Conservation (phyloP, 30 jellyfish, hydroid and myxozoan genomes). For the Aurelia coerulea region DNA sequence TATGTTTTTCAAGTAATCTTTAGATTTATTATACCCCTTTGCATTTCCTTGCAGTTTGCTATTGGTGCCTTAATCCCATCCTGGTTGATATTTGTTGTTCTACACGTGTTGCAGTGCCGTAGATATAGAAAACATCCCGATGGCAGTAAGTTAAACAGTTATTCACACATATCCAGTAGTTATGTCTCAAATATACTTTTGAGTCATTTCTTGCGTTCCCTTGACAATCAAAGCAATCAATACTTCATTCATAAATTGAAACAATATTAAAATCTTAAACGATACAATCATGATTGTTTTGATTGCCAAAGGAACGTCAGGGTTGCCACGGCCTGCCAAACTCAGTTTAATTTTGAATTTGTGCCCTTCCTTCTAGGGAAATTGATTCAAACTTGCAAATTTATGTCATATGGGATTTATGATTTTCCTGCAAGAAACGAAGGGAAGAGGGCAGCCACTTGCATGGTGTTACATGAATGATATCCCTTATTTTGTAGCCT, state of each 20-base stretch:
- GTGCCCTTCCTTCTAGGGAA: not conserved
- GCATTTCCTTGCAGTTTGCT: slow-evolving; percentile 15
- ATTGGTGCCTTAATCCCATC: slow-evolving; percentile 18
- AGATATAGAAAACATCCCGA: slow-evolving; percentile 35
- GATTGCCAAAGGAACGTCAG: no score
- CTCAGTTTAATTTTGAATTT: not conserved
- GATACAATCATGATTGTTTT: no score
- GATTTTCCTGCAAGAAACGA: no score
- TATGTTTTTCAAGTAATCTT: not conserved
- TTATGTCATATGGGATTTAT: no score
- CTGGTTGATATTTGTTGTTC: slow-evolving; percentile 35
- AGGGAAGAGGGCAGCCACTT: no score
- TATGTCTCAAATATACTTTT: no score
- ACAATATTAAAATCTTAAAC: no score
- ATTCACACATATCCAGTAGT: not conserved
- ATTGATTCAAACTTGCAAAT: not conserved
- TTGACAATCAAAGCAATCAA: no score
- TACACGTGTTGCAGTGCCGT: slow-evolving; percentile 43
- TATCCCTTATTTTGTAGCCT: no score
- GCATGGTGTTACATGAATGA: no score
- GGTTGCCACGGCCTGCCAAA: not conserved
- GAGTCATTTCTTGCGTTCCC: no score
- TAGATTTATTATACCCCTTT: not conserved
- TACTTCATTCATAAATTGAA: no score
- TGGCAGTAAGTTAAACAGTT: slow-evolving; percentile 5